phyloP scores from a whole-genome alignment of 2,797 vertebrate species.

The Sebastes goodei region DNA sequence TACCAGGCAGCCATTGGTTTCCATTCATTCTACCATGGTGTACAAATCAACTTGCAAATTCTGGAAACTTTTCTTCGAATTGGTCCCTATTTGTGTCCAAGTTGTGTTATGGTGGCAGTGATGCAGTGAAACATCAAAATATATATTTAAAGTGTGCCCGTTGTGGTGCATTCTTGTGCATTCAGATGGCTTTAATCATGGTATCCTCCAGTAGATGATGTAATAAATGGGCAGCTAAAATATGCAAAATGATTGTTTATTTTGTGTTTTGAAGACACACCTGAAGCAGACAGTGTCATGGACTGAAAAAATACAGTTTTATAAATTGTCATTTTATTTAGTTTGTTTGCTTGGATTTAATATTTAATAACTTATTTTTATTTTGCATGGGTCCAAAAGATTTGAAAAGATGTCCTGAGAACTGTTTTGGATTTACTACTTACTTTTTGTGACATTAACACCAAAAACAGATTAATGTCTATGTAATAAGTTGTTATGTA shows the following conservation, averaged over 20 bases:
- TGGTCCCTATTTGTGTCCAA: background rate
- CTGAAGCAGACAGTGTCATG: background rate
- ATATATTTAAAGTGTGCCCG: background rate
- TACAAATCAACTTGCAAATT: background rate
- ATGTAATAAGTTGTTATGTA: slow-evolving; percentile 12
- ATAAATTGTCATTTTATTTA: slow-evolving; percentile 1
- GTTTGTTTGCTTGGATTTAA: slow-evolving; percentile 1
- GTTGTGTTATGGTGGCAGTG: background rate
- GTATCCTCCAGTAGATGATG: background rate
- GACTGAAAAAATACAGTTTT: slow-evolving; percentile 12
- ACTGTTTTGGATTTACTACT: background rate
- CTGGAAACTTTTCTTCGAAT: background rate
- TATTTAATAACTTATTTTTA: slow-evolving; percentile 19
- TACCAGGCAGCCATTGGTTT: background rate
- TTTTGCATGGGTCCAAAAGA: slow-evolving; percentile 37
- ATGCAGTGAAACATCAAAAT: background rate
- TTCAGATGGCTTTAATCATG: background rate
- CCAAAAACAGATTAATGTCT: slow-evolving; percentile 22
- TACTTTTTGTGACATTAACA: slow-evolving; percentile 2
- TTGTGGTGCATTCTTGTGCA: background rate
- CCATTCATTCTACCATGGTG: background rate
- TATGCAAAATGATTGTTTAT: background rate
- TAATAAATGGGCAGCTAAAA: slow-evolving; percentile 3
- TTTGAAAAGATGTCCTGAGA: slow-evolving; percentile 41
- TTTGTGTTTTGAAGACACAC: background rate